phyloP scores from a whole-genome alignment of 2,888 invertebrate genomes.

The Lepas anatifera region DNA sequence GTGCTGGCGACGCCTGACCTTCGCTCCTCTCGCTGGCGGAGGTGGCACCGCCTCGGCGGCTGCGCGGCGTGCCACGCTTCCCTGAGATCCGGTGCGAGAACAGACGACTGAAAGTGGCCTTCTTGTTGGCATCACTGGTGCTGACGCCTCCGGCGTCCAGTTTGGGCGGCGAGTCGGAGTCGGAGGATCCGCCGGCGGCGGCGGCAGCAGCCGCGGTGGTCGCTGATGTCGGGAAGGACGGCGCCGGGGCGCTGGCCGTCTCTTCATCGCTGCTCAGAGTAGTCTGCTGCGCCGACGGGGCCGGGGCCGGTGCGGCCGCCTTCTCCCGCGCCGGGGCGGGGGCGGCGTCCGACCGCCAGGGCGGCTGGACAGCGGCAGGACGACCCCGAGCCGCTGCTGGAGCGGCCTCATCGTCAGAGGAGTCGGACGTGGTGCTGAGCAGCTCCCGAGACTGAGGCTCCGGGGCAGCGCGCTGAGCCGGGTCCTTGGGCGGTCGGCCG shows the following conservation, averaged over 20 bases:
- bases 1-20: background rate
- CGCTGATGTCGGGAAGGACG: no score
- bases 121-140: slow-evolving; percentile 10
- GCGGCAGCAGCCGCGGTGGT: background rate
- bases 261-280: no score
- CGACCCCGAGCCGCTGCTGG: background rate
- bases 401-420: background rate
- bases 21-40: background rate
- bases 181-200: background rate
- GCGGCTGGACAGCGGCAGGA: no score
- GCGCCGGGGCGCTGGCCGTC: no score
- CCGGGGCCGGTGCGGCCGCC: background rate
- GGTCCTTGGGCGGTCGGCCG: background rate
- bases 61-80: background rate
- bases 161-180: slow-evolving; percentile 11
- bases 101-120: background rate
- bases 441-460: background rate
- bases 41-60: background rate
- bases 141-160: background rate
- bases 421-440: background rate
- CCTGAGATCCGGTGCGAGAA: slow-evolving; percentile 1
- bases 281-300: no score
- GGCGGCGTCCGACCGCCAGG: no score
- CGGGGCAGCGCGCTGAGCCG: background rate
- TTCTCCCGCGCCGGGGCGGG: background rate